Percentiles rank a stretch among this genome's conserved stretches.
Evolutionary conservation across 2,888 invertebrate species (phyloP).

Genomic region (Willowsia nigromaculata): DNA sequence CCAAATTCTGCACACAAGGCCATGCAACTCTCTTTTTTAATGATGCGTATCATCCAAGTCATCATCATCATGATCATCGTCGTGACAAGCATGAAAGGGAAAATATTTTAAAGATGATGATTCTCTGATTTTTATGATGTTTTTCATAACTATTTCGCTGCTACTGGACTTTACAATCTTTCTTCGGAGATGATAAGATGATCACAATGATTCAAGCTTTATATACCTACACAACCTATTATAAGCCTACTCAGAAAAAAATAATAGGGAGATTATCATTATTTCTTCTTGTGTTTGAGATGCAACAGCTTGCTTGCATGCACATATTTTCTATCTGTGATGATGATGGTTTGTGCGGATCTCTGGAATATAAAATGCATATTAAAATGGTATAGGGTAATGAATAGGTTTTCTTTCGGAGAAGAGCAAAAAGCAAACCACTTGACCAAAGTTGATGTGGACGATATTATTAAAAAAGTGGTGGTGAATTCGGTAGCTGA

Average conservation of each 20-base stretch:
- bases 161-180: constrained; percentile 61
- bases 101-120: neutral
- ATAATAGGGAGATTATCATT: neutral
- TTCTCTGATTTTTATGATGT: constrained; percentile 65
- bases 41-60: constrained; percentile 44
- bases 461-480: too few species aligned
- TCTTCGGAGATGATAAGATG: neutral
- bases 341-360: neutral
- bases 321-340: neutral
- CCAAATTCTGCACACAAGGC: neutral
- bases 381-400: neutral
- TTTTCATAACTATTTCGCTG: constrained; percentile 61
- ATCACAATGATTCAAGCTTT: neutral
- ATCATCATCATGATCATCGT: neutral
- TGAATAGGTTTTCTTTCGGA: neutral
- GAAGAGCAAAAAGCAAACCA: neutral
- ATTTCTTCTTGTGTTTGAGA: neutral
- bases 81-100: constrained; percentile 68
- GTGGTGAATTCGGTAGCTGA: constrained; percentile 62
- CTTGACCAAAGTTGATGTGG: too few species aligned
- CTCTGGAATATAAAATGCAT: constrained; percentile 1
- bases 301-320: constrained; percentile 58
- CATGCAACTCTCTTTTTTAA: neutral
- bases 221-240: neutral
- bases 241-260: too few species aligned